These are phyloP conservation scores for Poeciliopsis infans DNA, from an alignment of 2,797 vertebrate genomes.

Conservation along the genomic window DNA sequence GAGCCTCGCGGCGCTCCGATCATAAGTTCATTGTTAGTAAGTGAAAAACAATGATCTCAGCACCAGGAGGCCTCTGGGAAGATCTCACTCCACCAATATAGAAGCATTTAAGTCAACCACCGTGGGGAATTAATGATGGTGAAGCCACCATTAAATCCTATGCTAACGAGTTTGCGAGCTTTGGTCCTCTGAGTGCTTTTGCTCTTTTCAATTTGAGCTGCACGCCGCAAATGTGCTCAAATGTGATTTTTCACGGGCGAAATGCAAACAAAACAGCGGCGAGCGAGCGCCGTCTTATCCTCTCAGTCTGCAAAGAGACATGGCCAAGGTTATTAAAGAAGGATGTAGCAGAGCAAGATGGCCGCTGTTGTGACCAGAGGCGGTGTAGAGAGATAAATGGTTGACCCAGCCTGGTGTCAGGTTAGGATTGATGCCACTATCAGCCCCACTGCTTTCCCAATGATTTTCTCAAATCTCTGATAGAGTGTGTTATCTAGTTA, in stretches of 20 bases:
- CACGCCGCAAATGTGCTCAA: conserved; percentile 43
- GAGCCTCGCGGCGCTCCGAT: conserved; percentile 69
- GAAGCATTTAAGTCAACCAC: conserved; percentile 80
- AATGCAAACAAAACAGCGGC: conserved; percentile 57
- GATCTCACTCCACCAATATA: conserved; percentile 75
- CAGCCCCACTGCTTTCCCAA: conserved; percentile 97
- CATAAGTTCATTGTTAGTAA: conserved; percentile 80
- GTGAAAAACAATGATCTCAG: conserved; percentile 79
- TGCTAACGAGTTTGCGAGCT: conserved; percentile 75
- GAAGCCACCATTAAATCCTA: conserved; percentile 74
- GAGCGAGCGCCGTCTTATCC: conserved; percentile 70
- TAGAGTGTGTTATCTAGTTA: conserved; percentile 99
- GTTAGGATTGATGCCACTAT: conserved; percentile 99
- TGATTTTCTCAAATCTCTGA: conserved; percentile 99
- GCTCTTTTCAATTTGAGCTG: conserved; percentile 41
- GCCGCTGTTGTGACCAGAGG: conserved; percentile 92
- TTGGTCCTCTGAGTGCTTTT: conserved; percentile 39
- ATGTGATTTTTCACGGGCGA: conserved; percentile 56
- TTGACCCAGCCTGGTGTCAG: conserved; percentile 96
- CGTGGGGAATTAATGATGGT: conserved; percentile 75
- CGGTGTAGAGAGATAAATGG: conserved; percentile 98
- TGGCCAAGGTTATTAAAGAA: conserved; percentile 92
- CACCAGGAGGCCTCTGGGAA: conserved; percentile 77
- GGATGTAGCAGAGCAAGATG: conserved; percentile 91
- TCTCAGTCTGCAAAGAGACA: conserved; percentile 84